Base-by-base conservation (phyloP, 2,113 vertebrate species). In the Myrmophylax atrothorax region DNA sequence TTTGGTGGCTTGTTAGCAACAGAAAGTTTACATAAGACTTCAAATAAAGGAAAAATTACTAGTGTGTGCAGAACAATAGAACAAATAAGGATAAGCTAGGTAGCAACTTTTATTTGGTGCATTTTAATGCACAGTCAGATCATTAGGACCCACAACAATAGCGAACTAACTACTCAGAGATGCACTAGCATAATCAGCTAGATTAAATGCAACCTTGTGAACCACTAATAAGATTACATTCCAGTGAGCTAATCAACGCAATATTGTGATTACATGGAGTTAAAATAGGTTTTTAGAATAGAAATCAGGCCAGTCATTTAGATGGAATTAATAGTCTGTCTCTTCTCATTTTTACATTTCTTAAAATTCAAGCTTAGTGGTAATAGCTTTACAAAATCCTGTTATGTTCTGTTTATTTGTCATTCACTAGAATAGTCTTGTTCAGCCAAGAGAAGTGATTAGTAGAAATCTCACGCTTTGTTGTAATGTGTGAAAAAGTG, bases 151-250 rank as follows among this genome's bases (percentile, higher is more conserved):
- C 6, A 3, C 20, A 84, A 44, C 22, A 75, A 44, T 14, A 77
- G 26, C 40, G 26, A 87, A 72, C 24, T 62, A 91, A 23, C 66
- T 85, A 44, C n/a, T 82, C 40, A 40, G 77, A 76, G 62, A 83
- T 75, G 81, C 53, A 50, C 26, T 44, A 52, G 47, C 35, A 56
- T 68, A 79, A 87, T 95, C 90, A 91, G 52, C 56, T 87, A 75
- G 66, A 90, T 96, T 93, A 96, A 89, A 94, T 37, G 62, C 20
- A 76, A 83, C 92, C 62, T 87, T 78, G 49, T 87, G 84, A 96
- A 91, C 92, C n/a, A 37, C 67, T 95, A 91, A 91, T 87, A 78
- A 91, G 84, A 93, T 97, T 91, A 91, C 58, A 79, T 82, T 85
- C 52, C 82, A 82, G 56, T 85, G 81, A 93, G 90, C 58, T 95